Evolutionary conservation across 92 coral and sea anemone genomes (phyloP).

Genomic region (Actinostola sp.): DNA sequence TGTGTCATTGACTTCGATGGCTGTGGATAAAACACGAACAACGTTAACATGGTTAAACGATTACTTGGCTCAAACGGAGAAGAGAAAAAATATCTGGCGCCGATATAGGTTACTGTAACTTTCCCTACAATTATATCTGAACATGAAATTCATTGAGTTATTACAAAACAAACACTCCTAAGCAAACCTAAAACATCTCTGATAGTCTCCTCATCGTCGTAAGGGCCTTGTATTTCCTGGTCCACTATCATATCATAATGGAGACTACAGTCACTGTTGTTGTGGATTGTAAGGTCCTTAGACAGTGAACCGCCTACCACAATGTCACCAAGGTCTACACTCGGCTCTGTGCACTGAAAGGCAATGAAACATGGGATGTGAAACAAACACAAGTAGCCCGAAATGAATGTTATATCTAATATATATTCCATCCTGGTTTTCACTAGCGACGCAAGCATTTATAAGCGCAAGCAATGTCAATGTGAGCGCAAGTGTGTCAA

Average conservation of each 20-base stretch:
- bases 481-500: no score
- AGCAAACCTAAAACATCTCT: slow-evolving; percentile 78
- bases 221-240: slow-evolving; percentile 74
- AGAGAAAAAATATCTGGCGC: not conserved
- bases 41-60: not conserved
- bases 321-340: slow-evolving; percentile 79
- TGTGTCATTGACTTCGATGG: slow-evolving; percentile 60
- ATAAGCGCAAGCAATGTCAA: no score
- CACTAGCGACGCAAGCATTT: no score
- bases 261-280: slow-evolving; percentile 93
- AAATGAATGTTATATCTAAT: no score
- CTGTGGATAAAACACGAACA: slow-evolving; percentile 18
- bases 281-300: slow-evolving; percentile 75
- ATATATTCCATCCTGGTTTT: no score
- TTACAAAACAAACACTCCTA: not conserved
- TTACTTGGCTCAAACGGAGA: not conserved
- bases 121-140: no score
- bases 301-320: slow-evolving; percentile 83
- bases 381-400: no score
- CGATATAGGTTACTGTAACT: no score
- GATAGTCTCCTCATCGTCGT: slow-evolving; percentile 71
- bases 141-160: no score
- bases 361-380: not conserved
- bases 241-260: slow-evolving; percentile 71
- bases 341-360: slow-evolving; percentile 69